These are phyloP conservation scores for Sturnus vulgaris DNA, from an alignment of 2,113 vertebrate species.

Conservation along the genomic window DNA sequence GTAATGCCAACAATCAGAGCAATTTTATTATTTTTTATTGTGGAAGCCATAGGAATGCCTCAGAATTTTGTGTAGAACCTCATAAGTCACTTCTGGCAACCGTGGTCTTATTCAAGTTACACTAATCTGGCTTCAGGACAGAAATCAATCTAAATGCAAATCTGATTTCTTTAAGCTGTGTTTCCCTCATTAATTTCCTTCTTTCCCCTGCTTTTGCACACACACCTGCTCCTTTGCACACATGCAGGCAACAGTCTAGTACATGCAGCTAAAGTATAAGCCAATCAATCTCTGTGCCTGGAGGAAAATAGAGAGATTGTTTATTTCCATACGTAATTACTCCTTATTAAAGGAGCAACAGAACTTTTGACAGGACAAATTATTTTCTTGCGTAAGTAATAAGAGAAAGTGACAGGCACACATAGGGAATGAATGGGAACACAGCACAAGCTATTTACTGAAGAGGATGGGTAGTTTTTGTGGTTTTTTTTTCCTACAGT, in stretches of 20 bases:
- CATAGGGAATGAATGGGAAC: not conserved
- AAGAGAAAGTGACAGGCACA: not conserved
- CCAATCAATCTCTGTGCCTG: not conserved
- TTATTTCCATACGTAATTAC: slow-evolving; percentile 40
- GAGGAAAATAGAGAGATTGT: not conserved
- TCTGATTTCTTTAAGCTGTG: not conserved
- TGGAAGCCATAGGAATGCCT: not conserved
- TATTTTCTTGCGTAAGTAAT: not conserved
- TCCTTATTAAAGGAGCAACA: slow-evolving; percentile 34
- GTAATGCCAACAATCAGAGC: not conserved
- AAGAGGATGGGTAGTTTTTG: not conserved
- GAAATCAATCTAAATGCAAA: slow-evolving; percentile 11
- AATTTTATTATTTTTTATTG: not conserved
- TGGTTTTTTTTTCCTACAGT: not conserved
- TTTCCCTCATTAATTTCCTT: not conserved
- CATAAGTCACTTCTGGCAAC: not conserved
- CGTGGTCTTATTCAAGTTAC: not conserved
- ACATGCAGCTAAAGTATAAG: not conserved
- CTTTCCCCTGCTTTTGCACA: not conserved
- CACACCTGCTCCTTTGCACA: not conserved
- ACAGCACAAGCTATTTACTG: not conserved
- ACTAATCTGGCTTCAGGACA: not conserved
- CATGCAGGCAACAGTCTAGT: not conserved
- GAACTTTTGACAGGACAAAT: slow-evolving; percentile 30
- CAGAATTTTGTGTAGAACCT: not conserved